Evolutionary conservation across 2,113 vertebrate genomes (phyloP), one percentile per base, ranked within the genome.

Genomic region (Lethenteron reissneri): DNA sequence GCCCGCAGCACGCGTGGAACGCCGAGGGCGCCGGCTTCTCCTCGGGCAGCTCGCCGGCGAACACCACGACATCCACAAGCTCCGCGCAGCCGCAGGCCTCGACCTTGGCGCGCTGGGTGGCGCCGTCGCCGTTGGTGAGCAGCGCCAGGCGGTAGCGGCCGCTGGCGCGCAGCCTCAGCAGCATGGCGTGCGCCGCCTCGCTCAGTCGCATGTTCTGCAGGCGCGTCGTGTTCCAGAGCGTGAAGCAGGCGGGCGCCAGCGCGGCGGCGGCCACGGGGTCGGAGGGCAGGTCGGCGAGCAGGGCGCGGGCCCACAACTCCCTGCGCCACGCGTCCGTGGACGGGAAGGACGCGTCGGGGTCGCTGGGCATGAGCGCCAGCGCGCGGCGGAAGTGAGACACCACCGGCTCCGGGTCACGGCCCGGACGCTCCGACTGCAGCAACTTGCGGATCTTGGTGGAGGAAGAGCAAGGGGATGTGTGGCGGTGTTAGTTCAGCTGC

Each of bases 1-100:
- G 64, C 21, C 21, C n/a, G 64, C 64, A 68, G 64, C 64, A 68
- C 64, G n/a, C n/a, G n/a, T 17, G 64, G 64, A 17, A 68, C n/a
- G 64, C 64, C n/a, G 64, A n/a, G 64, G 64, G 64, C n/a, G 21
- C n/a, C n/a, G 64, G 64, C 64, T 68, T 68, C 64, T 68, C 64
- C n/a, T n/a, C 64, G n/a, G n/a, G n/a, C n/a, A 68, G 11, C 64
- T 68, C 64, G 21, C n/a, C 64, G n/a, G 64, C 64, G 64, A 68
- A n/a, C n/a, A n/a, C n/a, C n/a, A 68, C 64, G n/a, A 21, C 64
- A 68, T 68, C 64, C n/a, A 68, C n/a, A 11, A 68, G 21, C n/a
- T 21, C n/a, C n/a, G n/a, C 21, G 64, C 64, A 68, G 64, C n/a
- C 64, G 21, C 64, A 68, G 21, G 64, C 64, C n/a, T 68, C 21